phyloP scores from a whole-genome alignment of 2,113 vertebrate species.

The Lepidothrix coronata region DNA sequence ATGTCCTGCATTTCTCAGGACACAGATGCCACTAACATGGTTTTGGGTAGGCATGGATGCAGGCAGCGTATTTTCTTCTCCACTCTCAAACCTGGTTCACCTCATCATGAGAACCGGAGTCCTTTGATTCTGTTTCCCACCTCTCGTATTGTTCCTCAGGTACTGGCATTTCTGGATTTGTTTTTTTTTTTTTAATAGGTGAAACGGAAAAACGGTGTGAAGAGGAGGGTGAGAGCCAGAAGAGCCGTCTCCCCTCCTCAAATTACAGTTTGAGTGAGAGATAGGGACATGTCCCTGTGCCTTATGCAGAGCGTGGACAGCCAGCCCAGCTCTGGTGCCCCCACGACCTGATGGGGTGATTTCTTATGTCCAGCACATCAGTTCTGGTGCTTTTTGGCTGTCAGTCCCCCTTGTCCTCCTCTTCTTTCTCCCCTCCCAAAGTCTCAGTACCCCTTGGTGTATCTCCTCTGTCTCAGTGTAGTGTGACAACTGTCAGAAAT shows the following conservation, averaged over 20 bases:
- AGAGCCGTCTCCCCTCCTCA: not conserved
- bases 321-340: not conserved
- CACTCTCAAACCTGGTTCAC: not conserved
- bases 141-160: not conserved
- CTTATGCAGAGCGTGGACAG: not conserved
- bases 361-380: not conserved
- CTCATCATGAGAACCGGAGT: not conserved
- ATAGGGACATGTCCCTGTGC: fast-evolving
- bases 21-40: fast-evolving
- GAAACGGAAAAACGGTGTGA: not conserved
- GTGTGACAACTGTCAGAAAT: not conserved
- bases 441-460: not conserved
- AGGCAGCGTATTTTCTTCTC: not conserved
- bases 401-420: not conserved
- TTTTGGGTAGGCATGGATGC: not conserved
- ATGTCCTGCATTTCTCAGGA: fast-evolving
- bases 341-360: not conserved
- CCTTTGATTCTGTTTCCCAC: not conserved
- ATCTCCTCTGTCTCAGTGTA: not conserved
- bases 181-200: not conserved
- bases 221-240: not conserved
- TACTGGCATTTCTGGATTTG: not conserved
- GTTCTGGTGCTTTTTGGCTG: not conserved
- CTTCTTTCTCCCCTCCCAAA: not conserved
- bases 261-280: not conserved